A percentile compares a stretch with the other conserved stretches of the same genome.
Conservation (phyloP, 2,888 invertebrate genomes). For the Bombylius major region DNA sequence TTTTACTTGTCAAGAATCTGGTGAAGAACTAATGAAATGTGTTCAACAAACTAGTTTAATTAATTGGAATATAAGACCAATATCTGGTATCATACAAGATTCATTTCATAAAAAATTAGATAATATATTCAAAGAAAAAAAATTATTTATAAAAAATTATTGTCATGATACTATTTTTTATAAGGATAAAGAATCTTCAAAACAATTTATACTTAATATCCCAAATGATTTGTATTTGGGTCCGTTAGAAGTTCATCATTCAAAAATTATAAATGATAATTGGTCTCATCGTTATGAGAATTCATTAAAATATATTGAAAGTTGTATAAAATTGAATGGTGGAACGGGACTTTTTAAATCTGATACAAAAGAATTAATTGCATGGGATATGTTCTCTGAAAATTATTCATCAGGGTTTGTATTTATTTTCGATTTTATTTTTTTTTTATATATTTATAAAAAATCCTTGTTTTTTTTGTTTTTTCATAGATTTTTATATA, state of each 20-base stretch:
- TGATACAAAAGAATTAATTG: conserved; percentile 4
- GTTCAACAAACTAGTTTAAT: conserved; percentile 10
- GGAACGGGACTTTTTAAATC: conserved; percentile 10
- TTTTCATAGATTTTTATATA: conserved; percentile 9
- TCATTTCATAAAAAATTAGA: conserved; percentile 5
- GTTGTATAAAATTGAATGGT: conserved; percentile 9
- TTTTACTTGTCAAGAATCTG: conserved; percentile 8
- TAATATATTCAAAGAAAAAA: conserved; percentile 7
- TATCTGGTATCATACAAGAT: conserved; percentile 8
- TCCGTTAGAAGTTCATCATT: conserved; percentile 1
- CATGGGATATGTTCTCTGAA: conserved; percentile 13
- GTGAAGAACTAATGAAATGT: conserved; percentile 10
- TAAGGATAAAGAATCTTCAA: no score
- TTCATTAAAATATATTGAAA: conserved; percentile 8
- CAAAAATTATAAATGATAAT: conserved; percentile 9
- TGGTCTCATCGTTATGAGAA: conserved; percentile 12
- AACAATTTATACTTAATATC: neutral
- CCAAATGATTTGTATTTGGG: conserved; percentile 3
- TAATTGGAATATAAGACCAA: conserved; percentile 9
- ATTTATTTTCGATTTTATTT: neutral
- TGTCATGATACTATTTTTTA: neutral
- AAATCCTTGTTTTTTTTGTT: neutral
- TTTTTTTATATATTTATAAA: neutral
- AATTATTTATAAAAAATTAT: neutral
- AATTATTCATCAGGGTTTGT: conserved; percentile 10